Conservation (phyloP, 2,888 invertebrate species). For the Chirona hameri region DNA sequence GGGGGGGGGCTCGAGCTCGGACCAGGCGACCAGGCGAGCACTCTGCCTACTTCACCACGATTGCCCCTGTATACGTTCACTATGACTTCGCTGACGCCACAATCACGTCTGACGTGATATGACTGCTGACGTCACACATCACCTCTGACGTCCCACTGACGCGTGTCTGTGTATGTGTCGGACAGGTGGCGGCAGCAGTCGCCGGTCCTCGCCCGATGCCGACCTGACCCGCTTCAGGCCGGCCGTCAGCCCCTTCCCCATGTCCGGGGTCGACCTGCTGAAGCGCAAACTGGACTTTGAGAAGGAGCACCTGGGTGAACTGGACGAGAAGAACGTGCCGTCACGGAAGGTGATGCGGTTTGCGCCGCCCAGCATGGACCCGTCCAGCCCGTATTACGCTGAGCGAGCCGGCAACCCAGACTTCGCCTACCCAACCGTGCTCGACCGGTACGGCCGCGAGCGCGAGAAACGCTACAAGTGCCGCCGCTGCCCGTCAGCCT, state of each 20-base stretch:
- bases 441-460: constrained; percentile 56
- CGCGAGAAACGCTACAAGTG: constrained; percentile 77
- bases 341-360: constrained; percentile 29
- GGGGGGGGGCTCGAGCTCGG: no score
- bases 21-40: no score
- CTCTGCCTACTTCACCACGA: no score
- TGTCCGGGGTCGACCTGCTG: constrained; percentile 40
- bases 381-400: constrained; percentile 30
- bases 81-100: no score
- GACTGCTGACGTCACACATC: no score
- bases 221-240: neutral
- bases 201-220: neutral
- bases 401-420: constrained; percentile 70
- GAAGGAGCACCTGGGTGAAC: constrained; percentile 22
- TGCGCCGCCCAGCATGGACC: constrained; percentile 3
- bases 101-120: no score
- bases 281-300: constrained; percentile 39
- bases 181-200: neutral
- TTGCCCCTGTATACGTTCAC: no score
- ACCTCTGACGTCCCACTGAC: no score
- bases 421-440: constrained; percentile 61
- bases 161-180: neutral
- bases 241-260: constrained; percentile 37
- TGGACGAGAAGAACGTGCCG: constrained; percentile 31
- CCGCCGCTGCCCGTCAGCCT: constrained; percentile 80